Conservation (phyloP, 2,113 vertebrate genomes). For the Rhinichthys klamathensis region DNA sequence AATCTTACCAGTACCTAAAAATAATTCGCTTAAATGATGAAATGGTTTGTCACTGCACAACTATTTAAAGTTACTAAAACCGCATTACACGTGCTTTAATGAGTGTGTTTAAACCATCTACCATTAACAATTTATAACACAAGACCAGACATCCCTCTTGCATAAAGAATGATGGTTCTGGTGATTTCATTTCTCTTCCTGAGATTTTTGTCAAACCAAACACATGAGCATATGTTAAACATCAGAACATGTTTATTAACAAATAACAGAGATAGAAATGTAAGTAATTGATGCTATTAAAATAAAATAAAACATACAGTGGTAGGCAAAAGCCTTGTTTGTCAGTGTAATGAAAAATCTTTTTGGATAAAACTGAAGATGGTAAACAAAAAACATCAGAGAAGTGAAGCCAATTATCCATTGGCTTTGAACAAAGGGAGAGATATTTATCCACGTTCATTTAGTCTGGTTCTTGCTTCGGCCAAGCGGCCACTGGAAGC, state of each 20-base stretch:
- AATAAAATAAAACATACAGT: background rate
- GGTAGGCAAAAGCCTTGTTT: conserved; percentile 5
- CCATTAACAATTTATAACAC: conserved; percentile 14
- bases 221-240: background rate
- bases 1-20: conserved; percentile 10
- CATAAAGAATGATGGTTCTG: background rate
- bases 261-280: conserved; percentile 18
- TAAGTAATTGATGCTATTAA: background rate
- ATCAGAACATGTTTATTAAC: conserved; percentile 29
- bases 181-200: background rate
- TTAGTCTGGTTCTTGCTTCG: background rate
- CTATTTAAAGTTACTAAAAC: background rate
- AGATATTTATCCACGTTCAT: conserved; percentile 6
- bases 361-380: background rate
- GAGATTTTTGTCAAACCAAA: background rate
- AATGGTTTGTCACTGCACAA: background rate
- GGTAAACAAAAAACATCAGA: background rate
- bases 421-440: background rate
- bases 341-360: background rate
- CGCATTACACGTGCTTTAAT: background rate
- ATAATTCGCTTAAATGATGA: conserved; percentile 1
- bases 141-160: background rate
- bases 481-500: conserved; percentile 12
- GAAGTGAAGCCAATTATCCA: conserved; percentile 18
- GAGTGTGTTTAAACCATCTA: background rate